phyloP scores from a whole-genome alignment of 1,140 invertebrate species.

The Mya arenaria region DNA sequence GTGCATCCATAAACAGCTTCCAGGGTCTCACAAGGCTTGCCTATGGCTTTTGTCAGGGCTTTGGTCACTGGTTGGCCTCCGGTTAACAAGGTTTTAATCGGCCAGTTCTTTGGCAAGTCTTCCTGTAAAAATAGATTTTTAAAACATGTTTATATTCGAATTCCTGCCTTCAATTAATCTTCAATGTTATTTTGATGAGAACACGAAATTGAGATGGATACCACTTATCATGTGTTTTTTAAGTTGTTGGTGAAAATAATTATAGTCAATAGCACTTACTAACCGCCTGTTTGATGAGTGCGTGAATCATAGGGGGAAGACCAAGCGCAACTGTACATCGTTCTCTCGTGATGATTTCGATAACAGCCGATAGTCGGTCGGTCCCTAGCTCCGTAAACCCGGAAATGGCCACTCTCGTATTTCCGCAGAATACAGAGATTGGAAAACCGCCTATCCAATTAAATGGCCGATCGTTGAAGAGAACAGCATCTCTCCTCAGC shows the following conservation, averaged over 20 bases:
- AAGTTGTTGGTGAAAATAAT: too few species aligned
- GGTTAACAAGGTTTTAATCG: neutral
- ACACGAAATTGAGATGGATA: too few species aligned
- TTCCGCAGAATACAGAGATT: slow-evolving; percentile 1
- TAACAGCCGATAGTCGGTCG: neutral
- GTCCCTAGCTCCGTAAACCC: slow-evolving; percentile 7
- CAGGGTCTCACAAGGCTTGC: too few species aligned
- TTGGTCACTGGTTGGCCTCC: slow-evolving; percentile 18
- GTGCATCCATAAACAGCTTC: too few species aligned
- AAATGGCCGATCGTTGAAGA: slow-evolving; percentile 32
- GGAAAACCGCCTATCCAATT: slow-evolving; percentile 31
- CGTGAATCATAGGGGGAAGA: neutral
- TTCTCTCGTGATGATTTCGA: neutral
- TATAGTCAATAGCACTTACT: neutral
- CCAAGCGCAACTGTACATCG: neutral
- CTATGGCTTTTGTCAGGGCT: too few species aligned
- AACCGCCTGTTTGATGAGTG: neutral
- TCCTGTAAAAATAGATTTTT: neutral
- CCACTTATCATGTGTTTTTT: too few species aligned
- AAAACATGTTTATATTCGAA: too few species aligned
- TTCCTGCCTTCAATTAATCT: too few species aligned
- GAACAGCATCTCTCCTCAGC: neutral
- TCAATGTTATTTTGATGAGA: too few species aligned
- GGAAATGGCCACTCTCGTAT: neutral
- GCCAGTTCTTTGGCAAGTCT: slow-evolving; percentile 6